phyloP scores from a whole-genome alignment of 2,797 vertebrate genomes.

The Bryconaethiops microstoma region DNA sequence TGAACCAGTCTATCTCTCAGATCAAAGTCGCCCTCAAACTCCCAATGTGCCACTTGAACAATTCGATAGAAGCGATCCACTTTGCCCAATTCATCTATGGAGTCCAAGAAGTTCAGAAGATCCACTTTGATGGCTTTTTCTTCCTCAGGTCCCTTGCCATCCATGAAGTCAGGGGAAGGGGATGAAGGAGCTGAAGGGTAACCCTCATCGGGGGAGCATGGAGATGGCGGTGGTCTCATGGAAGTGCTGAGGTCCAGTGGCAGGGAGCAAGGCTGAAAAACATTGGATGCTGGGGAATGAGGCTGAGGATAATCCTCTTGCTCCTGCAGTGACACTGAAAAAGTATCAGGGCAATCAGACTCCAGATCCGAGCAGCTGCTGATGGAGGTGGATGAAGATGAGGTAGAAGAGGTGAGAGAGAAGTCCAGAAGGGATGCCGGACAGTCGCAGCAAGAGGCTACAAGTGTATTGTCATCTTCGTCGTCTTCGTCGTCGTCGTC shows the following conservation, averaged over 20 bases:
- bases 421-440: slow-evolving; percentile 80
- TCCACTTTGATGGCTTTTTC: slow-evolving; percentile 72
- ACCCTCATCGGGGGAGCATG: slow-evolving; percentile 81
- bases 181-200: slow-evolving; percentile 79
- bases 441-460: slow-evolving; percentile 79
- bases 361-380: slow-evolving; percentile 96
- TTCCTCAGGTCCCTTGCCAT: slow-evolving; percentile 65
- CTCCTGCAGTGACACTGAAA: slow-evolving; percentile 74
- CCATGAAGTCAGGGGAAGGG: slow-evolving; percentile 75
- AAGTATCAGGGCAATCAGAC: slow-evolving; percentile 81
- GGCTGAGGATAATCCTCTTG: slow-evolving; percentile 62
- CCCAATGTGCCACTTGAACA: slow-evolving; percentile 79
- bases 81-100: slow-evolving; percentile 80
- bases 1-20: slow-evolving; percentile 79
- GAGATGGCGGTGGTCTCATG: slow-evolving; percentile 55
- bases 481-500: slow-evolving; percentile 69
- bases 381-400: slow-evolving; percentile 90
- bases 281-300: slow-evolving; percentile 59
- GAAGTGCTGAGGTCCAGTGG: slow-evolving; percentile 58
- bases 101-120: slow-evolving; percentile 79
- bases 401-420: slow-evolving; percentile 80
- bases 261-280: slow-evolving; percentile 65
- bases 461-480: slow-evolving; percentile 81
- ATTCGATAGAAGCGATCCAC: slow-evolving; percentile 82
- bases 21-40: slow-evolving; percentile 77